Conservation (phyloP, 2,888 invertebrate species). For the Pyralis farinalis region DNA sequence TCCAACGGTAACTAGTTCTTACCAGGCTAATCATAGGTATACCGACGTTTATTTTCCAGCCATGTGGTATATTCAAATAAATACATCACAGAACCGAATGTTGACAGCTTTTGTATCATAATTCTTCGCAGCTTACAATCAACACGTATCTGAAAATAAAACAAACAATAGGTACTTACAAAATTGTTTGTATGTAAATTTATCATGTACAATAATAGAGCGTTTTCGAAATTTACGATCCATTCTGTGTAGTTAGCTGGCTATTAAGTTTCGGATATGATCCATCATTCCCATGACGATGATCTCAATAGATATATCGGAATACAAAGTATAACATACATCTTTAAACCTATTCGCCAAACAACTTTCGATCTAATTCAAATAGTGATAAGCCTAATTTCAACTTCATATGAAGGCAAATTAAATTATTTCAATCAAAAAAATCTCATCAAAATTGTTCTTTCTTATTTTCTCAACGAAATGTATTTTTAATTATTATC, state of each 20-base stretch:
- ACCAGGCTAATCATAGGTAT: no score
- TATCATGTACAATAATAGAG: constrained; percentile 33
- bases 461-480: background rate
- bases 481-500: background rate
- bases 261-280: constrained; percentile 28
- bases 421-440: constrained; percentile 3
- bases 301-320: constrained; percentile 8
- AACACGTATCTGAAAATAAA: constrained; percentile 14
- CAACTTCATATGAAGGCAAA: background rate
- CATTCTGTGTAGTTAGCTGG: constrained; percentile 36
- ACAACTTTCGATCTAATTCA: background rate
- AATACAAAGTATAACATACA: background rate
- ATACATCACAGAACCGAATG: no score
- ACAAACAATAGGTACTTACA: constrained; percentile 22
- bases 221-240: constrained; percentile 34
- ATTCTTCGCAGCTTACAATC: background rate
- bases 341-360: background rate
- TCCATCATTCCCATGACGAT: constrained; percentile 32
- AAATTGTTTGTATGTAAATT: constrained; percentile 15
- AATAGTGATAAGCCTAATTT: background rate
- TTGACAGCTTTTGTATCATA: no score
- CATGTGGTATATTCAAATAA: no score
- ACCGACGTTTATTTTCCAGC: no score
- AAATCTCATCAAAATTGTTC: background rate
- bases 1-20: no score